Evolutionary conservation across 2,888 invertebrate genomes (phyloP).

Genomic region (Cantharis nigra): DNA sequence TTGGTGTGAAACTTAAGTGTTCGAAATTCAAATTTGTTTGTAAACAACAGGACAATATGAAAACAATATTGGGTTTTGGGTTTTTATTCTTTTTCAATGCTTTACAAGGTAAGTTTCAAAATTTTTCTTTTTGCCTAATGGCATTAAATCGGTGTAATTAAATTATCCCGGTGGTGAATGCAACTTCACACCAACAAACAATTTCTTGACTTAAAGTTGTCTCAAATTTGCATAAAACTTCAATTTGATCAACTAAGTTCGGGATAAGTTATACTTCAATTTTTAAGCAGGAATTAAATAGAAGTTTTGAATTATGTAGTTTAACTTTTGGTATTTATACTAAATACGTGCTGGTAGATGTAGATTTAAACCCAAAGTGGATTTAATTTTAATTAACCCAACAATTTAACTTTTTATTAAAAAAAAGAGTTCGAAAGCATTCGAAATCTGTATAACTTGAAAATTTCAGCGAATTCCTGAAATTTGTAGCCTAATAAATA

Average conservation of each 20-base stretch:
- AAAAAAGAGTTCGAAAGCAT: background rate
- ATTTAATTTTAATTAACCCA: background rate
- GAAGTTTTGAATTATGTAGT: background rate
- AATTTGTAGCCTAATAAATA: background rate
- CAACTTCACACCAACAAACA: background rate
- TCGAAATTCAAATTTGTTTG: background rate
- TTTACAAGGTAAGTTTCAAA: conserved; percentile 19
- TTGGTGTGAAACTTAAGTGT: background rate
- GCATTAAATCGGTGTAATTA: background rate
- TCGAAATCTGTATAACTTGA: background rate
- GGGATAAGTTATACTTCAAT: background rate
- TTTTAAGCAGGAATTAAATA: background rate
- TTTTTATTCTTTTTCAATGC: conserved; percentile 15
- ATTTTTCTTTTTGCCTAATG: background rate
- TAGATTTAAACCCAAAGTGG: background rate
- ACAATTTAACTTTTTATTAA: background rate
- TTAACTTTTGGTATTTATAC: background rate
- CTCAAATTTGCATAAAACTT: background rate
- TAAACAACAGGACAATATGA: conserved; percentile 6
- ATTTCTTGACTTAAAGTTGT: background rate
- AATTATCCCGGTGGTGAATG: background rate
- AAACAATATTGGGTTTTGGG: conserved; percentile 3
- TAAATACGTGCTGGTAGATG: background rate
- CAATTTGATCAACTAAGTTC: background rate
- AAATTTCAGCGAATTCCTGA: background rate